Base-by-base conservation (phyloP, 1,140 invertebrate genomes). In the Tetranychus urticae region DNA sequence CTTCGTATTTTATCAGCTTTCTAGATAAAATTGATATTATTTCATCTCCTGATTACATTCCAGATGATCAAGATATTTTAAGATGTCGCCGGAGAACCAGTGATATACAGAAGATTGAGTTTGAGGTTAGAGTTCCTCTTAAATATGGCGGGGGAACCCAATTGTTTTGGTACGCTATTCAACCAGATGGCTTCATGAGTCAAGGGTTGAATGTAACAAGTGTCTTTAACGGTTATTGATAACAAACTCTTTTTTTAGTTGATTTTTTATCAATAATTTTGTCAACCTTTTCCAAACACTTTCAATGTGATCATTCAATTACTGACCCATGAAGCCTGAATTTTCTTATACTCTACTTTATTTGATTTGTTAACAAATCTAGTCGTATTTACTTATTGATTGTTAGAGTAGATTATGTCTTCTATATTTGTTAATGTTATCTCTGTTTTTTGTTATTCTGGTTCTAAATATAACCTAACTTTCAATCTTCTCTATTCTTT, bases 51-150 rank as follows among this genome's bases (percentile, higher is more conserved):
- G 74, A 79, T 57, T 84, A 82, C 65, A 69, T 79, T 33, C 82
- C 82, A 13, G 74, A 77, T 46, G 80, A 81, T 56, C 76, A 81
- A 67, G 82, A 84, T 64, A 84, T 85, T 42, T 70, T 85, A 45
- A 77, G 79, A 63, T 81, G 82, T 68, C 75, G 83, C 61, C 77
- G 79, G 64, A 78, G 77, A 61, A 85, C 82, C 1, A 80, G 77
- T 2, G 77, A 78, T 42, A 83, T 85, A 65, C 79, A 82, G 65
- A 81, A 82, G 71, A 81, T 84, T 58, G 79, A 82, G 61, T 85
- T 85, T 67, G 75, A 78, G 67, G 78, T 83, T 39, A 77, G 80
- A 70, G 73, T 83, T 12, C 80, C 81, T 6, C 79, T 77, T 69
- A 75, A 76, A 56, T 78, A 80, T 73, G 80, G 81, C 2, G 80